Evolutionary conservation across 2,888 invertebrate genomes (phyloP).

Genomic region (Temnothorax unifasciatus): DNA sequence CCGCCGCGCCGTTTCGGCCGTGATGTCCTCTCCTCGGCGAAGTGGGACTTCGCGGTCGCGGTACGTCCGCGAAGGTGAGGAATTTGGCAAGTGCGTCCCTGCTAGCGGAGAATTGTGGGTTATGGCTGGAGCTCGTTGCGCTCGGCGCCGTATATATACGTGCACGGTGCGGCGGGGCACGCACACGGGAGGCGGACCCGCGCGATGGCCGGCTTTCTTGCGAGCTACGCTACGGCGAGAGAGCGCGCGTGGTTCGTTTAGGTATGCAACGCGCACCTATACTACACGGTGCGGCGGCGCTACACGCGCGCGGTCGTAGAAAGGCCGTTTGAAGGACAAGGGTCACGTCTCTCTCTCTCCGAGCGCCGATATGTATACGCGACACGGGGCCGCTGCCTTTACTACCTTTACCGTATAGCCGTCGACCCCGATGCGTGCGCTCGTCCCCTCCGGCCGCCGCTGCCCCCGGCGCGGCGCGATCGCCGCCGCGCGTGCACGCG

Average conservation of each 20-base stretch:
- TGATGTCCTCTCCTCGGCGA: background rate
- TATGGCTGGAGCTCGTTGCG: conserved; percentile 51
- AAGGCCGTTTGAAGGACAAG: conserved; percentile 85
- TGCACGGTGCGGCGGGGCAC: too few species aligned
- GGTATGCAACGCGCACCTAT: conserved; percentile 76
- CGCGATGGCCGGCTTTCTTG: conserved; percentile 73
- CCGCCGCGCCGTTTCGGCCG: background rate
- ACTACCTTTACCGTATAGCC: conserved; percentile 75
- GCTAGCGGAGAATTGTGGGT: conserved; percentile 52
- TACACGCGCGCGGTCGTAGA: conserved; percentile 75
- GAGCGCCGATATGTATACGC: conserved; percentile 71
- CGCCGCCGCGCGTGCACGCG: background rate
- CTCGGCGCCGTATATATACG: background rate
- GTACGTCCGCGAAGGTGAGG: conserved; percentile 22
- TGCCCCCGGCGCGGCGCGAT: background rate
- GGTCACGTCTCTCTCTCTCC: conserved; percentile 75
- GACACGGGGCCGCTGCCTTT: conserved; percentile 71
- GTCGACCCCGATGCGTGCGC: conserved; percentile 56
- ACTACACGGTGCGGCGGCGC: too few species aligned
- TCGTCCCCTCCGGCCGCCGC: background rate
- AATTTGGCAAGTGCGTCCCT: conserved; percentile 49
- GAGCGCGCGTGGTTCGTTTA: conserved; percentile 66
- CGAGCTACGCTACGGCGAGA: conserved; percentile 40
- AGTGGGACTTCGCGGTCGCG: background rate
- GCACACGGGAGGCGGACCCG: conserved; percentile 38